These are phyloP conservation scores for Spinibarbus caldwelli DNA, from an alignment of 2,797 vertebrate species.

Conservation along the genomic window DNA sequence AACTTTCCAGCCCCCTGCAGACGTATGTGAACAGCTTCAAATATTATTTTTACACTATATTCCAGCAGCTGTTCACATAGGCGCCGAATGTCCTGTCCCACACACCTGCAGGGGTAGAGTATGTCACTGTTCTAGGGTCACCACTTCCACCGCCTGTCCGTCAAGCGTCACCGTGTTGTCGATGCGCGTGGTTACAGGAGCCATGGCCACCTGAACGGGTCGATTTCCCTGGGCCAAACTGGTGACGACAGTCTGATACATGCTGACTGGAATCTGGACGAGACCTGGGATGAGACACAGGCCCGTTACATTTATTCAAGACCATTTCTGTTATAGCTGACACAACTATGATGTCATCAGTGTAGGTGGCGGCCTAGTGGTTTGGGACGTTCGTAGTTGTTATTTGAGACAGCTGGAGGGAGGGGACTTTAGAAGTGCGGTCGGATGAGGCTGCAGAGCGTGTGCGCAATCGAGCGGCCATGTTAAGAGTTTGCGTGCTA, in stretches of 20 bases:
- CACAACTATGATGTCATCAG: neutral
- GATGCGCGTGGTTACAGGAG: conserved; percentile 91
- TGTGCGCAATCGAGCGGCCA: conserved; percentile 61
- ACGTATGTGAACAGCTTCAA: conserved; percentile 69
- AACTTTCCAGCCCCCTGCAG: conserved; percentile 68
- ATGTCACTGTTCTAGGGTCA: conserved; percentile 93
- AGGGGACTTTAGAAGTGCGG: conserved; percentile 20
- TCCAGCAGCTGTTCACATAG: conserved; percentile 63
- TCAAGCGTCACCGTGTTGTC: conserved; percentile 95
- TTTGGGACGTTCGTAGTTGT: conserved; percentile 16
- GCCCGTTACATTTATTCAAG: neutral
- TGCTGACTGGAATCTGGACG: conserved; percentile 97
- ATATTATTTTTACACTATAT: conserved; percentile 73
- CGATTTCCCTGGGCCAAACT: conserved; percentile 96
- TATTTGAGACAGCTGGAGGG: conserved; percentile 44
- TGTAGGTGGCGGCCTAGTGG: neutral
- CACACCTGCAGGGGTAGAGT: conserved; percentile 61
- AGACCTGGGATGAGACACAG: conserved; percentile 77
- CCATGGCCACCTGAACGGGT: conserved; percentile 97
- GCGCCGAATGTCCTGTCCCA: conserved; percentile 53
- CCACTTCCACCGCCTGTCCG: conserved; percentile 96
- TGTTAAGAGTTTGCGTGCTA: conserved; percentile 57
- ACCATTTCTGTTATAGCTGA: neutral
- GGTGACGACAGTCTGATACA: conserved; percentile 99
- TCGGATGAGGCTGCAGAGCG: conserved; percentile 1